Evolutionary conservation across 1,140 invertebrate genomes (phyloP).

Genomic region (Atopsyche davidsoni): DNA sequence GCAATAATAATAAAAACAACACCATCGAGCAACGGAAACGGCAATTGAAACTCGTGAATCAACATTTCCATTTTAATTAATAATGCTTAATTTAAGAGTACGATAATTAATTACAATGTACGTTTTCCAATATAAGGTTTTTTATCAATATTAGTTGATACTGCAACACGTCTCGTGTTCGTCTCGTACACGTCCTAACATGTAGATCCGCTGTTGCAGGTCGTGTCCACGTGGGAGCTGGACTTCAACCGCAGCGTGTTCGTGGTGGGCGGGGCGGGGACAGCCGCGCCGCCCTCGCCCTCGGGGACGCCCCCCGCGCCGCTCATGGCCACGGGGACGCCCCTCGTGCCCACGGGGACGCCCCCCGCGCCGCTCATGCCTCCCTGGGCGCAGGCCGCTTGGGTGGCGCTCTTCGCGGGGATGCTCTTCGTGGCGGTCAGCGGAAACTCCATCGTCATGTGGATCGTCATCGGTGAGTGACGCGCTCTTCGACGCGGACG

Average conservation of each 20-base stretch:
- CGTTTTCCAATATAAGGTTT: no score
- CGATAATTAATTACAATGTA: no score
- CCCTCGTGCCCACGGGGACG: conserved; percentile 19
- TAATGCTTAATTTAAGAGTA: no score
- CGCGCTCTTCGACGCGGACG: no score
- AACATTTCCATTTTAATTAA: no score
- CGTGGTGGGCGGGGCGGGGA: conserved; percentile 39
- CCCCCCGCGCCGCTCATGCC: conserved; percentile 39
- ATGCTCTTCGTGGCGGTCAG: conserved; percentile 73
- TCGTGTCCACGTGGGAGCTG: conserved; percentile 46
- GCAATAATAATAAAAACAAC: no score
- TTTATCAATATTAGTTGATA: no score
- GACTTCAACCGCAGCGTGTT: conserved; percentile 43
- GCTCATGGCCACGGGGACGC: background rate
- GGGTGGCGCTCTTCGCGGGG: conserved; percentile 62
- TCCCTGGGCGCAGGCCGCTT: conserved; percentile 60
- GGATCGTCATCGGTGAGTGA: conserved; percentile 77
- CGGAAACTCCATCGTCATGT: conserved; percentile 82
- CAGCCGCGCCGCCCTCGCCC: conserved; percentile 28
- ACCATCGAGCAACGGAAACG: no score
- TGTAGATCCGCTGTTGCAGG: no score
- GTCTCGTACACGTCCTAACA: no score
- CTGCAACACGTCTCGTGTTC: no score
- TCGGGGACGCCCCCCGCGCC: conserved; percentile 32
- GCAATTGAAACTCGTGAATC: no score